phyloP scores from a whole-genome alignment of 2,113 vertebrate genomes.

The Takifugu bimaculatus region DNA sequence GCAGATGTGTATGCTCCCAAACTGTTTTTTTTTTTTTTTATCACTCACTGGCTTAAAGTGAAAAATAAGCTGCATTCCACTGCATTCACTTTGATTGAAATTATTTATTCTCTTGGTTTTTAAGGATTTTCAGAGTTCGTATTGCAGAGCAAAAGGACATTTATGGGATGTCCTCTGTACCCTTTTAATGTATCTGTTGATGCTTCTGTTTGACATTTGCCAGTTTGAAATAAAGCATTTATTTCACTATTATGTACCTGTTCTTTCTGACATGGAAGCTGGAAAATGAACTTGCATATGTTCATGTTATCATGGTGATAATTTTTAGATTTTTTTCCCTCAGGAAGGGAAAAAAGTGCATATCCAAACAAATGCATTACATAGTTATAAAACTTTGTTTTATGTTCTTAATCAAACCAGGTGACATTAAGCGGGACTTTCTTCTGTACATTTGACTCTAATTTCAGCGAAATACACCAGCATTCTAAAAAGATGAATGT shows the following conservation, averaged over 20 bases:
- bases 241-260: too few species aligned
- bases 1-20: constrained; percentile 7
- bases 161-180: constrained; percentile 9
- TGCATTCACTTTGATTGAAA: constrained; percentile 28
- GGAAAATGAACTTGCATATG: too few species aligned
- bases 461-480: too few species aligned
- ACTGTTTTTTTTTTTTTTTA: constrained; percentile 25
- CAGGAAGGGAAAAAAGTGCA: too few species aligned
- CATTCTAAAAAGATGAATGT: too few species aligned
- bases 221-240: constrained; percentile 50
- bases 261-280: background rate
- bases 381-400: too few species aligned
- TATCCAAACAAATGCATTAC: too few species aligned
- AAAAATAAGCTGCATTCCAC: constrained; percentile 40
- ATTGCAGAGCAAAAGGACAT: background rate
- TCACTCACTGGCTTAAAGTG: constrained; percentile 22
- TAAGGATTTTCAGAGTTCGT: constrained; percentile 19
- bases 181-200: constrained; percentile 19
- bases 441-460: too few species aligned
- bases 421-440: too few species aligned
- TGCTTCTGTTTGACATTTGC: constrained; percentile 16
- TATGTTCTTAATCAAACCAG: too few species aligned
- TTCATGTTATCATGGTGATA: too few species aligned
- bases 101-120: constrained; percentile 60
- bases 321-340: background rate